Base-by-base conservation (phyloP, 1,140 invertebrate species). In the Cydia amplana region DNA sequence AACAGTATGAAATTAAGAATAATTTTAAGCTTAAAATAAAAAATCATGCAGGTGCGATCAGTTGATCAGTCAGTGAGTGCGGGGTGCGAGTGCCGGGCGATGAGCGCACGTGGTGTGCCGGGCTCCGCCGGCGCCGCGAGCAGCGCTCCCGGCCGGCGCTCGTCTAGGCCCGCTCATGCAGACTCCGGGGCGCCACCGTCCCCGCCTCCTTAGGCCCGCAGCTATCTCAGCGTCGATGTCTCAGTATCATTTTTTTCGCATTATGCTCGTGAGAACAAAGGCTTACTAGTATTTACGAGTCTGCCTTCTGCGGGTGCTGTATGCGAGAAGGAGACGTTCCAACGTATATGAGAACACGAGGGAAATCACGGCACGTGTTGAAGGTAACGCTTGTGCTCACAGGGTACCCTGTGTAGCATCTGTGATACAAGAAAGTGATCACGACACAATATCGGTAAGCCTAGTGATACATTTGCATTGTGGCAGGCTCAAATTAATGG, bases 261-360 rank as follows among this genome's bases (percentile, higher is more conserved):
- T 89, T 80, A 89, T 89, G 88, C 87, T 86, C 82, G 87, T 91
- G 90, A 88, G 83, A 84, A 90, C 85, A 87, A 87, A 91, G 88
- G 90, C 89, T 90, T 91, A 89, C 85, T 89, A 90, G 88, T 74
- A 76, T 89, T 83, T 88, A 88, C 86, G 86, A 88, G 92, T 93
- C 93, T 94, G 93, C 95, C 95, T 96, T 95, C 95, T 94, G 94
- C 95, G 94, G 94, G 94, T 95, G 95, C 95, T 96, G 95, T 95
- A 95, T 94, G 93, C 93, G 95, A 96, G 95, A 95, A 96, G 95
- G 95, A 95, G 95, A 95, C 95, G 93, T 94, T 94, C 94, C 94
- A 93, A 94, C 93, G 55, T 60, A 94, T 94, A 94, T 92, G 92
- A 93, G 91, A 93, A 89, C 88, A 91, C 89, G 87, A 87, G 84